Evolutionary conservation across 2,888 invertebrate species (phyloP).

Genomic region (Willowsia nigromaculata): DNA sequence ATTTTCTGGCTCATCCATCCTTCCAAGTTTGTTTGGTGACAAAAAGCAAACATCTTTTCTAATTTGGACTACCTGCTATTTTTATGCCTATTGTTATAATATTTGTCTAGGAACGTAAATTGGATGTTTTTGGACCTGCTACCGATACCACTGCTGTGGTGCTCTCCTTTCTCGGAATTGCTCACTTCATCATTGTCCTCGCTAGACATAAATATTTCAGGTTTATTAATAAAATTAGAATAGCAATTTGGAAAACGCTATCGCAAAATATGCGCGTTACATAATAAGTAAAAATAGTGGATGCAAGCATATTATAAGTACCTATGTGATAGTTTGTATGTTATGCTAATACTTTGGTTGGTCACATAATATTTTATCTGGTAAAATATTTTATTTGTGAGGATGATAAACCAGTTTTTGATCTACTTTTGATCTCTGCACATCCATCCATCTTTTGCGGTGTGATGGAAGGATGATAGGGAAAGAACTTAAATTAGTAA

Average conservation of each 20-base stretch:
- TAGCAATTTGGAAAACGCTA: too few relatives aligned
- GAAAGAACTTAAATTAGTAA: conserved; percentile 39
- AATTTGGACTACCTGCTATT: conserved; percentile 48
- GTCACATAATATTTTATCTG: not conserved
- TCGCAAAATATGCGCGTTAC: too few relatives aligned
- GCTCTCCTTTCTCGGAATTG: not conserved
- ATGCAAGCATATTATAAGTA: not conserved
- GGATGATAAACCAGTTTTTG: conserved; percentile 44
- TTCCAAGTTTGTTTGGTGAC: not conserved
- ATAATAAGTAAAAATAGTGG: too few relatives aligned
- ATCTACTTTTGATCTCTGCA: conserved; percentile 25
- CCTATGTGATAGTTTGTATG: not conserved
- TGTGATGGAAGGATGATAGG: not conserved
- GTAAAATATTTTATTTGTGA: not conserved
- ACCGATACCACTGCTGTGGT: not conserved
- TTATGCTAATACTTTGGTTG: not conserved
- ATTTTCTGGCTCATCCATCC: not conserved
- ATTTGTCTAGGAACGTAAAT: not conserved
- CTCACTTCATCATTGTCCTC: not conserved
- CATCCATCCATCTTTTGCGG: conserved; percentile 15
- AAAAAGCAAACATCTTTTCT: conserved; percentile 38
- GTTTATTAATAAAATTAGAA: not conserved
- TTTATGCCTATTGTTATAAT: not conserved
- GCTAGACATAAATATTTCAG: not conserved
- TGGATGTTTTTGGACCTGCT: not conserved